Percentiles rank a stretch among this genome's conserved stretches.
phyloP scores from a whole-genome alignment of 2,113 vertebrate species.

The Dasyornis broadbenti region DNA sequence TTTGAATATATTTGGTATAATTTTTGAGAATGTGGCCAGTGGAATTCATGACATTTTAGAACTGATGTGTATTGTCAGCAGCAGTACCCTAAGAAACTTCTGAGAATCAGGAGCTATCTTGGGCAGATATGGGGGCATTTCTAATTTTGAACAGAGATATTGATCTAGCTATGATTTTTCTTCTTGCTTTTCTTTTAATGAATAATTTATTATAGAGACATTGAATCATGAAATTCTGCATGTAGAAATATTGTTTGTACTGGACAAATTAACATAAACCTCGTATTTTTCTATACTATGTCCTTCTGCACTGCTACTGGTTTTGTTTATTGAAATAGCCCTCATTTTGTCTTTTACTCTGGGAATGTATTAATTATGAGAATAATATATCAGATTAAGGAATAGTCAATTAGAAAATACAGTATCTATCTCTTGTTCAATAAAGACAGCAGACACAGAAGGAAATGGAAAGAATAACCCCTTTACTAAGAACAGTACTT shows the following conservation, averaged over 20 bases:
- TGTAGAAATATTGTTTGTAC: not conserved
- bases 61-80: not conserved
- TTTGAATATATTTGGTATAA: not conserved
- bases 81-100: not conserved
- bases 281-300: not conserved
- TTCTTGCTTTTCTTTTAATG: conserved; percentile 20
- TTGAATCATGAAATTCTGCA: not conserved
- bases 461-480: not conserved
- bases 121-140: not conserved
- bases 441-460: not conserved
- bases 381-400: not conserved
- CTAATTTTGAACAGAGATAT: conserved; percentile 32
- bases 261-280: not conserved
- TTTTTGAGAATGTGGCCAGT: not conserved
- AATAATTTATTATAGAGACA: conserved; percentile 51
- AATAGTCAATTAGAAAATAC: not conserved
- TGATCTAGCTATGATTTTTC: not conserved
- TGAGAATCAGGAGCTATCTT: not conserved
- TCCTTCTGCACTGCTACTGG: not conserved
- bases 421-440: not conserved
- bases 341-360: not conserved
- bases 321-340: not conserved
- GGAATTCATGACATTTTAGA: not conserved
- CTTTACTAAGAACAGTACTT: not conserved
- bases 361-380: not conserved